Percentiles rank a stretch among this genome's conserved stretches.
phyloP scores from a whole-genome alignment of 2,113 vertebrate genomes.

The Mobula birostris region DNA sequence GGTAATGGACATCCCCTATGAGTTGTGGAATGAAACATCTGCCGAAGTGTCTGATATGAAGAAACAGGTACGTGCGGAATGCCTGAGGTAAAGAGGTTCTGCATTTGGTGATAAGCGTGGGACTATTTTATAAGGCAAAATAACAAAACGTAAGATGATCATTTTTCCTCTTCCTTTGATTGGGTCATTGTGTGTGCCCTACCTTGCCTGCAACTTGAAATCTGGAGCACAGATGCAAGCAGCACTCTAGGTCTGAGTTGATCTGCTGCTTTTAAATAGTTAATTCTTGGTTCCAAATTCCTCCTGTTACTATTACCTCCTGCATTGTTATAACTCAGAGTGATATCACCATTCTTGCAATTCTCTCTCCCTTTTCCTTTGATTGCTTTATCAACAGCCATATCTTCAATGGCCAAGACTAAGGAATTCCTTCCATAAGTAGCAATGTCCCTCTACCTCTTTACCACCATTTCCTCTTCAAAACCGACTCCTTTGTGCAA shows the following conservation, averaged over 20 bases:
- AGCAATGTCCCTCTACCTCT: too few relatives aligned
- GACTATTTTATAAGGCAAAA: neutral
- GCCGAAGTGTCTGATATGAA: slow-evolving; percentile 95
- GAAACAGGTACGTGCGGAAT: slow-evolving; percentile 72
- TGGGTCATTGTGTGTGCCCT: neutral
- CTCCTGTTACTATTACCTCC: too few relatives aligned
- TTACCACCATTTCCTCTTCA: too few relatives aligned
- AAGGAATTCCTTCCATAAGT: too few relatives aligned
- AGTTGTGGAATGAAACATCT: slow-evolving; percentile 96
- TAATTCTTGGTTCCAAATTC: neutral
- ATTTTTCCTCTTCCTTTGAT: neutral
- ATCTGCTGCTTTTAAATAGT: neutral
- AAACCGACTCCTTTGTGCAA: too few relatives aligned
- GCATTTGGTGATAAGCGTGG: neutral
- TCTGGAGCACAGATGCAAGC: neutral
- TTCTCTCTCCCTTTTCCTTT: too few relatives aligned
- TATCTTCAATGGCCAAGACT: too few relatives aligned
- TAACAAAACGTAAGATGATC: neutral
- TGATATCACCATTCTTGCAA: too few relatives aligned
- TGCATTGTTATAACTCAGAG: too few relatives aligned
- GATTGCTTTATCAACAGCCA: too few relatives aligned
- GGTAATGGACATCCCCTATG: slow-evolving; percentile 97
- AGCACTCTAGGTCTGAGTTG: neutral
- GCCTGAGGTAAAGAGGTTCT: too few relatives aligned
- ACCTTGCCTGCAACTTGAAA: neutral